Percentiles rank a stretch among this genome's conserved stretches.
Conservation (phyloP, 2,113 vertebrate genomes). For the Semnornis frantzii region DNA sequence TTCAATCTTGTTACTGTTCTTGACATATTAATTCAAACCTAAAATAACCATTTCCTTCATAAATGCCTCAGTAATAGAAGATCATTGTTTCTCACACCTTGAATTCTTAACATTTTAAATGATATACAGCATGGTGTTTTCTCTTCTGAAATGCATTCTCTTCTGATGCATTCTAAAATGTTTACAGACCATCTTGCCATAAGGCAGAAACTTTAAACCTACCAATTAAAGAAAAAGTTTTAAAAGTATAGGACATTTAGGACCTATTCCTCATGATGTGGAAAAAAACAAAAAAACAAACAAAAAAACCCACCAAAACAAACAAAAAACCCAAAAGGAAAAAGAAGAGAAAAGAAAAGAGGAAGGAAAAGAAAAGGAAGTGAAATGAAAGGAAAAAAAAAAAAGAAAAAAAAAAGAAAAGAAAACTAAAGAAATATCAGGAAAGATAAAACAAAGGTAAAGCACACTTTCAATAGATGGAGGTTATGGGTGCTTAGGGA, state of each 20-base stretch:
- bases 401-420: background rate
- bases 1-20: background rate
- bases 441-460: background rate
- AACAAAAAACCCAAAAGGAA: too few species aligned
- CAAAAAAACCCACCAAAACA: too few species aligned
- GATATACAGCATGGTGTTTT: background rate
- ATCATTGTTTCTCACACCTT: background rate
- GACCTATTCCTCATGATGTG: background rate
- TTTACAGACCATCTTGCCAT: background rate
- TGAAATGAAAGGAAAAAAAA: too few species aligned
- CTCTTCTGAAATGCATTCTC: background rate
- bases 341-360: too few species aligned
- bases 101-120: background rate
- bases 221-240: background rate
- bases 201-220: background rate
- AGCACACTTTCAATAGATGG: background rate
- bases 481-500: background rate
- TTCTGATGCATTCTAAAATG: background rate
- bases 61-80: background rate
- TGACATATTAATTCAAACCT: constrained; percentile 12
- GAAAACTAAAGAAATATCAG: too few species aligned
- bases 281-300: background rate
- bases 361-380: too few species aligned
- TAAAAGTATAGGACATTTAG: background rate
- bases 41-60: background rate